Conservation (phyloP, 2,113 vertebrate species). For the Argyrosomus japonicus region DNA sequence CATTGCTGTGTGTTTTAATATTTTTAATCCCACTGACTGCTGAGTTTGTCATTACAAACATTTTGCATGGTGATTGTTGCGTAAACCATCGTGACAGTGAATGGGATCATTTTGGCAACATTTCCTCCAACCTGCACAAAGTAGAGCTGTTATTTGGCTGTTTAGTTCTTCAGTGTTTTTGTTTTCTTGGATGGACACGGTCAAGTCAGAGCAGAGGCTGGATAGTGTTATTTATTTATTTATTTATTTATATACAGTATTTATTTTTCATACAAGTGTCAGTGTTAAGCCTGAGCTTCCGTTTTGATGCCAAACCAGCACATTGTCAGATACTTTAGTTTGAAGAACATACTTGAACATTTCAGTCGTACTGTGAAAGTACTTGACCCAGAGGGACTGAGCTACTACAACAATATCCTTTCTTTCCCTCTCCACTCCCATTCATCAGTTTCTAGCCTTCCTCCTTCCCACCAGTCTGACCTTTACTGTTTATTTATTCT, state of each 20-base stretch:
- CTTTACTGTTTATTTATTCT: conserved; percentile 32
- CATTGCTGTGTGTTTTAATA: not conserved
- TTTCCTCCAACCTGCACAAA: not conserved
- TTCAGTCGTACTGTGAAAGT: not conserved
- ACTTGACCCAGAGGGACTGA: not conserved
- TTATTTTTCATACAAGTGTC: no score
- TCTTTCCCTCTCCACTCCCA: not conserved
- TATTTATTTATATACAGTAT: no score
- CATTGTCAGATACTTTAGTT: no score
- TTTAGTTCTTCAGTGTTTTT: not conserved
- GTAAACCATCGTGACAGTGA: not conserved
- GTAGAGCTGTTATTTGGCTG: not conserved
- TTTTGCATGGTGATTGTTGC: not conserved
- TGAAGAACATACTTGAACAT: not conserved
- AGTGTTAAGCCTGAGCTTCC: no score
- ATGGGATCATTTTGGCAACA: not conserved
- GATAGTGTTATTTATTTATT: no score
- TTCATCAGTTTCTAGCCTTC: conserved; percentile 3
- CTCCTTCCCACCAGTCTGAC: conserved; percentile 25
- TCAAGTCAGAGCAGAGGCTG: no score
- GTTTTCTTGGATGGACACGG: no score
- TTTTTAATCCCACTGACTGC: not conserved
- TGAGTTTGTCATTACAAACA: not conserved
- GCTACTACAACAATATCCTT: no score
- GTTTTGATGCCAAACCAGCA: no score